Base-by-base conservation (phyloP, 1,140 invertebrate genomes). In the Harpegnathos saltator region DNA sequence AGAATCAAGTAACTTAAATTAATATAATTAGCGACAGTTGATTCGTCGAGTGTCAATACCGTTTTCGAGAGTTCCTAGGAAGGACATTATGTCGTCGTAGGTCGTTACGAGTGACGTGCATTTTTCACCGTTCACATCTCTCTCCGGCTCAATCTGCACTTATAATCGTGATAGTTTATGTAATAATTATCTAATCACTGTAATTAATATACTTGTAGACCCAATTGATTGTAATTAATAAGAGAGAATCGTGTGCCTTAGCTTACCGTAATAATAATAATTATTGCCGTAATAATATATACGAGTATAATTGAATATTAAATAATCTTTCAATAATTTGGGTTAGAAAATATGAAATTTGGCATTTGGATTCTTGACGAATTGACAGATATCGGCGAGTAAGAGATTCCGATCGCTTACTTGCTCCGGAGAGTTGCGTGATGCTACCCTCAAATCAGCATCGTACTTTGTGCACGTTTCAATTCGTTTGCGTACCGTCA, bases 31-130 rank as follows among this genome's bases (percentile, higher is more conserved):
- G 26, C 7, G 17, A 44, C 26, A n/a, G 9, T 12, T 66, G 12
- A 5, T 63, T 7, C 29, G n/a, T 15, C 48, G 29, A 80, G 50
- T 58, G 11, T 72, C 17, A n/a, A n/a, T 88, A 89, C 86, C 86
- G 5, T 88, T 85, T 72, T 93, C 91, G 17, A 93, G 58, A 7
- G 86, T 91, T 38, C 84, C 85, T 19, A 94, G 80, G 44, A 92
- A 93, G 7, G 86, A 88, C 91, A 94, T 93, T 52, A 94, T 92
- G 33, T 93, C 92, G 3, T 94, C 91, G 62, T 93, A 93, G n/a
- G 91, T 91, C 0, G 91, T 91, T 14, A 74, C 75, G 26, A 58
- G 86, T 0, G 73, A 9, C 3, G 29, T 59, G 38, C 84, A 82
- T 48, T 54, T 73, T 22, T 62, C 56, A 29, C 77, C 26, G 0